Conservation (phyloP, 2,888 invertebrate genomes). For the Endotricha flammealis region DNA sequence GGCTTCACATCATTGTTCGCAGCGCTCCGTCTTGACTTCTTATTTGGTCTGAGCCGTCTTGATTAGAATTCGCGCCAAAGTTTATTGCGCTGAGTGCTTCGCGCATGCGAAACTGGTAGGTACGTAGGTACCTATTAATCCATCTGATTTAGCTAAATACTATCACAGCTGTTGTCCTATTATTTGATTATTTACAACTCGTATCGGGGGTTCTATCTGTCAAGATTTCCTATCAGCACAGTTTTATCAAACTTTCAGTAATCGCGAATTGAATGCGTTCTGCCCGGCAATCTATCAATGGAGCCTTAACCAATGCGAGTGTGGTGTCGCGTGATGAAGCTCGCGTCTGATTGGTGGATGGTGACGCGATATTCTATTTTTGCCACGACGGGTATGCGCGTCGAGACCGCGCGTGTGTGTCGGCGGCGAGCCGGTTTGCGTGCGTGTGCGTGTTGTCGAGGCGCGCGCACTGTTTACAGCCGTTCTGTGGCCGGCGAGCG, state of each 20-base stretch:
- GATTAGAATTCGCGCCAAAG: constrained; percentile 41
- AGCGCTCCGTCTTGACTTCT: too few relatives aligned
- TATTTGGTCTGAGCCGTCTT: too few relatives aligned
- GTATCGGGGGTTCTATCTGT: constrained; percentile 42
- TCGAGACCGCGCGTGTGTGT: constrained; percentile 39
- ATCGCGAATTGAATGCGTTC: constrained; percentile 67
- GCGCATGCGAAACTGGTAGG: constrained; percentile 17
- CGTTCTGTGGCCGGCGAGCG: constrained; percentile 77
- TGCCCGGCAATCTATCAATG: constrained; percentile 66
- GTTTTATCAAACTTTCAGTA: constrained; percentile 71
- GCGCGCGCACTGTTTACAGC: constrained; percentile 75
- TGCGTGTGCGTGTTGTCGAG: constrained; percentile 66
- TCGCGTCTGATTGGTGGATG: constrained; percentile 46
- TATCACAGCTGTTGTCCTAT: constrained; percentile 9
- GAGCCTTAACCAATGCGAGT: constrained; percentile 53
- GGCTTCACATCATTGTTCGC: too few relatives aligned
- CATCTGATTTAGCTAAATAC: neutral
- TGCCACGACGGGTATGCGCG: constrained; percentile 56
- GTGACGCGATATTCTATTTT: constrained; percentile 69
- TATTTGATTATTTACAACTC: constrained; percentile 31
- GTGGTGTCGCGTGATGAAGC: constrained; percentile 50
- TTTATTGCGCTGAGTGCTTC: constrained; percentile 25
- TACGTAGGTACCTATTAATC: constrained; percentile 24
- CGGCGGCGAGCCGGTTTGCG: constrained; percentile 35
- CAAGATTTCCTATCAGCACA: constrained; percentile 64